A percentile compares a stretch with the other conserved stretches of the same genome.
Conservation (phyloP, 2,888 invertebrate species). For the Sesamia inferens region DNA sequence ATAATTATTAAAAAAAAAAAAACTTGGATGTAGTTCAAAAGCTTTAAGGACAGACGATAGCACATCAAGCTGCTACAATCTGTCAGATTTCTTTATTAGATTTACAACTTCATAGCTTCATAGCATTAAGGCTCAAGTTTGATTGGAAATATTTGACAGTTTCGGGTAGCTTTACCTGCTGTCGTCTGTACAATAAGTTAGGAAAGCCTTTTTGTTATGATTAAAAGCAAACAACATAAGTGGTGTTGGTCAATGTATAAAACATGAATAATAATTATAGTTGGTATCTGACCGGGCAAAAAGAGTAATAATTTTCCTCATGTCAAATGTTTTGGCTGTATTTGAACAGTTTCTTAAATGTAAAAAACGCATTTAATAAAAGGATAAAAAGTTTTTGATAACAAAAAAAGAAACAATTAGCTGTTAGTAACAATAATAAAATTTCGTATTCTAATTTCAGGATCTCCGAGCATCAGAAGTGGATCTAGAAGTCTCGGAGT, state of each 20-base stretch:
- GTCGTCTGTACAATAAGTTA: too few relatives aligned
- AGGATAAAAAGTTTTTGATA: neutral
- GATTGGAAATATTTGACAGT: too few relatives aligned
- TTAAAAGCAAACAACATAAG: neutral
- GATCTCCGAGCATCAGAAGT: conserved; percentile 82
- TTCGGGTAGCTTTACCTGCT: too few relatives aligned
- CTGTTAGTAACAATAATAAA: neutral
- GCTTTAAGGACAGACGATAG: too few relatives aligned
- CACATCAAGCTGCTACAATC: too few relatives aligned
- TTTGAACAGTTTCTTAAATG: neutral
- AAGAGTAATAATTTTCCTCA: neutral
- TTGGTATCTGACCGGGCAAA: neutral
- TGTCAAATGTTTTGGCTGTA: neutral
- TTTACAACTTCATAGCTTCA: too few relatives aligned
- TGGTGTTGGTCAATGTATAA: neutral
- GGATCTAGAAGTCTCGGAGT: conserved; percentile 86
- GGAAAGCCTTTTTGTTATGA: too few relatives aligned
- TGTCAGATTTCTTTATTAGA: too few relatives aligned
- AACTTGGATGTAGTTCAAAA: too few relatives aligned
- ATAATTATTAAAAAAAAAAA: too few relatives aligned
- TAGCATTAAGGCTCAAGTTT: too few relatives aligned
- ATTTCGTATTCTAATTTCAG: conserved; percentile 68
- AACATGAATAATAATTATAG: neutral
- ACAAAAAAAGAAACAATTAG: too few relatives aligned
- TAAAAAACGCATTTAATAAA: neutral